phyloP scores from a whole-genome alignment of 2,888 invertebrate genomes.

The Podabrus alpinus region DNA sequence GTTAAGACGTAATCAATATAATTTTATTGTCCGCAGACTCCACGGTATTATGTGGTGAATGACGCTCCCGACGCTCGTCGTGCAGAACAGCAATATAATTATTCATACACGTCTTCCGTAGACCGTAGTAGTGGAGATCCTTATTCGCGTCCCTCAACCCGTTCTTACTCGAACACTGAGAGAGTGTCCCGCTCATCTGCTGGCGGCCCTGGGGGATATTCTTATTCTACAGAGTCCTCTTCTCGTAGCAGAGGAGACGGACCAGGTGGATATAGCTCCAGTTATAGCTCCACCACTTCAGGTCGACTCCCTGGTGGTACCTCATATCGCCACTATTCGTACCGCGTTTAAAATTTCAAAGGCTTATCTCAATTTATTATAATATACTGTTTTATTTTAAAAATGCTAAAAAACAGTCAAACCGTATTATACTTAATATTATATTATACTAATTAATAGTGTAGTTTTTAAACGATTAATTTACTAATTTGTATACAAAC shows the following conservation, averaged over 20 bases:
- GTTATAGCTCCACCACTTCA: constrained; percentile 77
- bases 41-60: constrained; percentile 85
- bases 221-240: constrained; percentile 74
- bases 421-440: not conserved
- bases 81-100: constrained; percentile 84
- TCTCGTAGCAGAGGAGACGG: constrained; percentile 71
- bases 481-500: not conserved
- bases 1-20: not conserved
- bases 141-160: constrained; percentile 66
- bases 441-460: not conserved
- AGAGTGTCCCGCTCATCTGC: constrained; percentile 66
- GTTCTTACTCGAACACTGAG: constrained; percentile 72
- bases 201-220: constrained; percentile 72
- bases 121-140: constrained; percentile 62
- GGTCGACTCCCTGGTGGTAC: constrained; percentile 84
- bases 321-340: constrained; percentile 82
- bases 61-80: constrained; percentile 71
- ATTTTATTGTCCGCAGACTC: constrained; percentile 69
- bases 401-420: not conserved
- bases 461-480: not conserved
- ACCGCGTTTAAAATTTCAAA: constrained; percentile 74
- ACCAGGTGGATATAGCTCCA: constrained; percentile 77
- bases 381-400: not conserved
- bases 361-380: not conserved
- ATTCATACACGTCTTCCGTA: constrained; percentile 73